Evolutionary conservation across 64 coral and sea anemone species (phyloP).

Genomic region (Anthopleura sola): DNA sequence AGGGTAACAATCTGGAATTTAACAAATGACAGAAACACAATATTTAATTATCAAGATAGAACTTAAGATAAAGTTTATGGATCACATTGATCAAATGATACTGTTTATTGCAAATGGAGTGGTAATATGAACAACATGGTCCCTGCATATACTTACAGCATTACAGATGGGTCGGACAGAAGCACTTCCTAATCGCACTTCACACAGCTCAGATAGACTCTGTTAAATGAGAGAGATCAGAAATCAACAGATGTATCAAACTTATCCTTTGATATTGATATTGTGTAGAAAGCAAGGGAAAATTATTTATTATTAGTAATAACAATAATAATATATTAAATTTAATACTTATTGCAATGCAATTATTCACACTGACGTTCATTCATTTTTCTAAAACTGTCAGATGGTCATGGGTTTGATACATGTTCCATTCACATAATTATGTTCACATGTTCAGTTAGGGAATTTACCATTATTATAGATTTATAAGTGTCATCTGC

Average conservation of each 20-base stretch:
- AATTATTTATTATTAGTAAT: no score
- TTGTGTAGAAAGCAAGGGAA: no score
- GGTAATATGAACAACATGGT: no score
- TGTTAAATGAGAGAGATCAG: constrained; percentile 13
- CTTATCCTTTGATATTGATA: not conserved
- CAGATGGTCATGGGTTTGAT: no score
- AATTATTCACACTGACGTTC: no score
- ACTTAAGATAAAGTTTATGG: no score
- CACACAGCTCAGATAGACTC: constrained; percentile 88
- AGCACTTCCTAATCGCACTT: constrained; percentile 53
- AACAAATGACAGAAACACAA: not conserved
- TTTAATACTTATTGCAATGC: no score
- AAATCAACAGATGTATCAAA: not conserved
- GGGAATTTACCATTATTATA: constrained; percentile 48
- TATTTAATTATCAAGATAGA: no score
- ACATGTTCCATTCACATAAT: not conserved
- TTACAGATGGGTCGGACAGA: constrained; percentile 88
- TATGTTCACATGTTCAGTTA: not conserved
- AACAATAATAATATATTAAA: no score
- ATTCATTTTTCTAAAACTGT: no score
- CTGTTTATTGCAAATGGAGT: no score
- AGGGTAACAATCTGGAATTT: constrained; percentile 19
- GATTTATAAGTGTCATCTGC: constrained; percentile 70
- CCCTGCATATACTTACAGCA: constrained; percentile 51
- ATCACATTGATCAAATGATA: no score